phyloP scores from a whole-genome alignment of 2,113 vertebrate genomes.

The Tamias sibiricus region DNA sequence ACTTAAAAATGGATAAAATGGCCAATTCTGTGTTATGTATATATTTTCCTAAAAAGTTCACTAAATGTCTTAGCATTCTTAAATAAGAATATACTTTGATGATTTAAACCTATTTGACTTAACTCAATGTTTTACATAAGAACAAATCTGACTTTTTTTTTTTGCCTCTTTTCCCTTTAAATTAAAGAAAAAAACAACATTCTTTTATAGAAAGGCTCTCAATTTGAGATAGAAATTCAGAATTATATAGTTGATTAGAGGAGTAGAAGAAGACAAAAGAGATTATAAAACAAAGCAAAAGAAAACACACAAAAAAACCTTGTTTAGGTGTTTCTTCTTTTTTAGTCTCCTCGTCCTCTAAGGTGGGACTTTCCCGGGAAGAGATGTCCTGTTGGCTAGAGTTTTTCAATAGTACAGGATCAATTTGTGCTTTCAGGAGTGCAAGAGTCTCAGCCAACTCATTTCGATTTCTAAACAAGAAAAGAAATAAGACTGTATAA shows the following conservation, averaged over 20 bases:
- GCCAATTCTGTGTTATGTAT: neutral
- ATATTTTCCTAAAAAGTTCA: neutral
- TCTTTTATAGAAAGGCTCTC: slow-evolving; percentile 29
- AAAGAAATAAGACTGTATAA: slow-evolving; percentile 66
- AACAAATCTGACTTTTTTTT: neutral
- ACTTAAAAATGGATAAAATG: neutral
- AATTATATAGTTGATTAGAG: slow-evolving; percentile 5
- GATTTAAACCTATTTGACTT: neutral
- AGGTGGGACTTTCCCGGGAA: slow-evolving; percentile 88
- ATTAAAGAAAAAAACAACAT: neutral
- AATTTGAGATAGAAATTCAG: slow-evolving; percentile 41
- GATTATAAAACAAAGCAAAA: slow-evolving; percentile 79
- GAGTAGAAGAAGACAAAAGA: slow-evolving; percentile 46
- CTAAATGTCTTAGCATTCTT: neutral
- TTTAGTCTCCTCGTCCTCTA: slow-evolving; percentile 88
- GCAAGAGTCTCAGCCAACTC: slow-evolving; percentile 96
- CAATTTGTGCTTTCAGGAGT: slow-evolving; percentile 95
- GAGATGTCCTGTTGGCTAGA: slow-evolving; percentile 86
- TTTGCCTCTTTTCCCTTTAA: neutral
- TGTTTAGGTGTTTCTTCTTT: slow-evolving; percentile 85
- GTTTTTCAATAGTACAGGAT: slow-evolving; percentile 91
- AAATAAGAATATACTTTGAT: neutral
- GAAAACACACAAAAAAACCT: slow-evolving; percentile 87
- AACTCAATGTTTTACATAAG: neutral
- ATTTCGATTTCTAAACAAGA: slow-evolving; percentile 91